A percentile compares a stretch with the other conserved stretches of the same genome.
These are phyloP conservation scores for Pantherophis guttatus DNA, from an alignment of 2,113 vertebrate species.

Conservation along the genomic window DNA sequence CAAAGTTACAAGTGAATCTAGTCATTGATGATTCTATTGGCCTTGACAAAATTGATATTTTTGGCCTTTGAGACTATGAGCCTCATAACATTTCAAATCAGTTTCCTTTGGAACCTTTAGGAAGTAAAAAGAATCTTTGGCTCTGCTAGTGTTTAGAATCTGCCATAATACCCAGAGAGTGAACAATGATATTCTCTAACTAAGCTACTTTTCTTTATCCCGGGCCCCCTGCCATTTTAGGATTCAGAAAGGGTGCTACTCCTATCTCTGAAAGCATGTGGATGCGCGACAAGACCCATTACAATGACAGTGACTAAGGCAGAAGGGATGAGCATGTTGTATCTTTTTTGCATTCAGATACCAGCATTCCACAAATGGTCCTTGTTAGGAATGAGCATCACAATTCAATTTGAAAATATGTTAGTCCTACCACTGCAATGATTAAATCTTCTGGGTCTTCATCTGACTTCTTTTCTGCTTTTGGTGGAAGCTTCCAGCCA, in stretches of 20 bases:
- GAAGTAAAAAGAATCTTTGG: background rate
- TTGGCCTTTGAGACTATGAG: background rate
- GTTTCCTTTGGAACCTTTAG: background rate
- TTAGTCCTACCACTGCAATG: conserved; percentile 45
- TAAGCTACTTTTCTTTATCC: background rate
- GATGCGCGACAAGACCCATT: conserved; percentile 25
- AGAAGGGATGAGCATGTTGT: conserved; percentile 11
- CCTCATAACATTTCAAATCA: background rate
- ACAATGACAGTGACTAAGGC: background rate
- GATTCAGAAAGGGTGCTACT: background rate
- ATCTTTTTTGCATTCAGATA: conserved; percentile 28
- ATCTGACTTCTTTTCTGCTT: conserved; percentile 20
- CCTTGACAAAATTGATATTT: background rate
- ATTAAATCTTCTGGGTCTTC: conserved; percentile 50
- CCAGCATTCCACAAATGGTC: conserved; percentile 40
- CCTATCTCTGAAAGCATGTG: conserved; percentile 11
- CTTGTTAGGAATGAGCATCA: conserved; percentile 63
- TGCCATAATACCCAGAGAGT: background rate
- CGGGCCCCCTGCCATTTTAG: background rate
- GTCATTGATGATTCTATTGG: background rate
- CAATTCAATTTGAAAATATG: conserved; percentile 63
- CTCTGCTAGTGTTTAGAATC: background rate
- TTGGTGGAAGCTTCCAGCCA: background rate
- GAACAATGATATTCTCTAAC: background rate
- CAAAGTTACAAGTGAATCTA: background rate